A percentile compares a stretch with the other conserved stretches of the same genome.
These are phyloP conservation scores for Heliornis fulica DNA, from an alignment of 2,113 vertebrate species.

Conservation along the genomic window DNA sequence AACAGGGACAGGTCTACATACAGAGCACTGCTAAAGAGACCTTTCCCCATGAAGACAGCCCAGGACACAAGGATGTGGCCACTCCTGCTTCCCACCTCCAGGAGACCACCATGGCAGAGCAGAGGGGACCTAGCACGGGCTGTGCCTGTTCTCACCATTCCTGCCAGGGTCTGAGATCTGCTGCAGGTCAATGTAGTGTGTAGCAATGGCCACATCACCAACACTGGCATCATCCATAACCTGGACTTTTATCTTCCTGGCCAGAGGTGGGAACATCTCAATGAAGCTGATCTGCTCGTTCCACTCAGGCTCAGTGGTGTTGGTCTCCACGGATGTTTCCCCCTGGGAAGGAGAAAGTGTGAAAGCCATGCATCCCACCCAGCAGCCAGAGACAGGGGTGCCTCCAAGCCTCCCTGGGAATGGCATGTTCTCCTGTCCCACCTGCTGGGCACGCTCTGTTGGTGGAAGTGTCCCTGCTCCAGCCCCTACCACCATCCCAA, in stretches of 20 bases:
- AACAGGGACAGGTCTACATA: neutral
- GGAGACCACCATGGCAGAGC: neutral
- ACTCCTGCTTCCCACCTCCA: neutral
- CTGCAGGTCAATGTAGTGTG: conserved; percentile 87
- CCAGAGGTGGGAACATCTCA: conserved; percentile 92
- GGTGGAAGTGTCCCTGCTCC: neutral
- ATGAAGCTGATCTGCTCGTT: conserved; percentile 93
- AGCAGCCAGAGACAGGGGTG: neutral
- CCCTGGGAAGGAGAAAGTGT: conserved; percentile 73
- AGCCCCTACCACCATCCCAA: fast-evolving
- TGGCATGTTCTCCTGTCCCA: neutral
- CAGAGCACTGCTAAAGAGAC: neutral
- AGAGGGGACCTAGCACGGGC: neutral
- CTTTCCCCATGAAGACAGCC: neutral
- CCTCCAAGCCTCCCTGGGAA: neutral
- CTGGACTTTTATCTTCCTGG: conserved; percentile 86
- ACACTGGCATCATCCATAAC: conserved; percentile 86
- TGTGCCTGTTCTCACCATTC: conserved; percentile 74
- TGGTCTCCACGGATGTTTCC: conserved; percentile 83
- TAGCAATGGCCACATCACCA: conserved; percentile 83
- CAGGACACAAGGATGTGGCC: neutral
- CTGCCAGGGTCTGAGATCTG: conserved; percentile 88
- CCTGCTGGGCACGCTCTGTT: neutral
- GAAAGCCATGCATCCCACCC: neutral
- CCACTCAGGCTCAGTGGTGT: conserved; percentile 82